Conservation (phyloP, 2,888 invertebrate species). For the Petrolisthes cinctipes region DNA sequence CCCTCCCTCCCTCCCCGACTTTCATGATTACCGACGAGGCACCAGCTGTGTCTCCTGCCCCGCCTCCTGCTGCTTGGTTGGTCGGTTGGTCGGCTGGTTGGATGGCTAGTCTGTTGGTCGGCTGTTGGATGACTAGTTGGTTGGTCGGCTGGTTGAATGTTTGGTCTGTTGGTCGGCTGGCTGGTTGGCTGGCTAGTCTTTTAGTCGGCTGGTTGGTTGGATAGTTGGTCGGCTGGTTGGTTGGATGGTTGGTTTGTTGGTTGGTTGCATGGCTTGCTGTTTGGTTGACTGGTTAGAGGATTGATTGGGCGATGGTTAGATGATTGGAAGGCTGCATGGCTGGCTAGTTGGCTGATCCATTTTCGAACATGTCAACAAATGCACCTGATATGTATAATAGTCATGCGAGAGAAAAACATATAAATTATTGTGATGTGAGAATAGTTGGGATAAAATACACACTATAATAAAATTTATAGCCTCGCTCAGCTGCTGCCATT, state of each 20-base stretch:
- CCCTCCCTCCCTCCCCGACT: not conserved
- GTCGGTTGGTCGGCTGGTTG: not conserved
- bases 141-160: not conserved
- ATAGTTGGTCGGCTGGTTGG: not conserved
- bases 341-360: too few relatives aligned
- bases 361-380: too few relatives aligned
- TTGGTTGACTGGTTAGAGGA: not conserved
- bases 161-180: not conserved
- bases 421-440: too few relatives aligned
- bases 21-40: conserved; percentile 10
- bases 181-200: not conserved
- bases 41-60: conserved; percentile 16
- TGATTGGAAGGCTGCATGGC: too few relatives aligned
- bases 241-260: not conserved
- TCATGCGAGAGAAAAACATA: too few relatives aligned
- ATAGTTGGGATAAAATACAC: too few relatives aligned
- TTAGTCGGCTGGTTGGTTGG: not conserved
- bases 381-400: too few relatives aligned
- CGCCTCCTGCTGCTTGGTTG: conserved; percentile 1
- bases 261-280: not conserved
- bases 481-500: too few relatives aligned
- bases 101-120: not conserved
- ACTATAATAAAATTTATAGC: too few relatives aligned
- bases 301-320: not conserved
- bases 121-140: not conserved